phyloP scores from a whole-genome alignment of 2,113 vertebrate species.

The Pongo abelii region DNA sequence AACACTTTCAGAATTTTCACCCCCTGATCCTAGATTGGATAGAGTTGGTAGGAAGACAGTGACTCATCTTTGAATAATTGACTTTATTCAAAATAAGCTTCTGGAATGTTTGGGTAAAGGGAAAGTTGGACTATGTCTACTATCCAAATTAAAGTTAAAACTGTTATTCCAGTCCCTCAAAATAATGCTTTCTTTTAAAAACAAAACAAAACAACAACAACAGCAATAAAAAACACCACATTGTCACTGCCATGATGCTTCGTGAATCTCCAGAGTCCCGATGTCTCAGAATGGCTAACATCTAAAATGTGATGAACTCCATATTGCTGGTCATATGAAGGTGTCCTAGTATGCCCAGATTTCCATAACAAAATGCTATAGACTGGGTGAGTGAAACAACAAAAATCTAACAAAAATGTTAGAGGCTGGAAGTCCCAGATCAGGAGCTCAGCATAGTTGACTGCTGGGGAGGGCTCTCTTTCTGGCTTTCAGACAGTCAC shows the following conservation, averaged over 20 bases:
- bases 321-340: accelerated
- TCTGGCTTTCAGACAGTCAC: no score
- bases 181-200: background rate
- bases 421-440: background rate
- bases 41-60: background rate
- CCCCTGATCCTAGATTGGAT: background rate
- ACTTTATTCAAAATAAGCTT: background rate
- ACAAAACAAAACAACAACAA: no score
- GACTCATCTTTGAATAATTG: background rate
- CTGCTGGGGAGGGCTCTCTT: background rate
- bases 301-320: accelerated
- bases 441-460: background rate
- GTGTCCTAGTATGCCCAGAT: background rate
- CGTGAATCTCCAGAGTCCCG: accelerated
- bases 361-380: background rate
- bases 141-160: background rate
- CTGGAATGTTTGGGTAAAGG: background rate
- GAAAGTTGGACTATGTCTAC: background rate
- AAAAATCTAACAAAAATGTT: no score
- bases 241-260: accelerated
- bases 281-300: accelerated
- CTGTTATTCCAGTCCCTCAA: background rate
- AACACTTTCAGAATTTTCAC: background rate
- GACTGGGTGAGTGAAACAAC: no score
- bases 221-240: no score